A percentile compares a stretch with the other conserved stretches of the same genome.
Conservation (phyloP, 2,888 invertebrate species). For the Polia nebulosa region DNA sequence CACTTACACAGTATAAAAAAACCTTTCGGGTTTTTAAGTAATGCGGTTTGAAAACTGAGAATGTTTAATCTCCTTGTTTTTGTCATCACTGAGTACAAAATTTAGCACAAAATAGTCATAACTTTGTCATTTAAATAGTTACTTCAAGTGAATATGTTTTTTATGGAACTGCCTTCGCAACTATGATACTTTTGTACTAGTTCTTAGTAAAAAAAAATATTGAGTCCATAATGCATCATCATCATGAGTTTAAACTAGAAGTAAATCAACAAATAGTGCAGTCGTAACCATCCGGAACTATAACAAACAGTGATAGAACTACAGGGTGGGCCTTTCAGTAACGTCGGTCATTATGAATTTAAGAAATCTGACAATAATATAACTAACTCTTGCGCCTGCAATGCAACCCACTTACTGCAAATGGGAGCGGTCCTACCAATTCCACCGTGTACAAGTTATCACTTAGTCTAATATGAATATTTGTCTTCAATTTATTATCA, state of each 20-base stretch:
- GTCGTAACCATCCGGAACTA: slow-evolving; percentile 66
- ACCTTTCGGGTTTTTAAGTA: slow-evolving; percentile 46
- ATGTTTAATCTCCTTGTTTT: slow-evolving; percentile 56
- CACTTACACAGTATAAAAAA: slow-evolving; percentile 13
- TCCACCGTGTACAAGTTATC: slow-evolving; percentile 36
- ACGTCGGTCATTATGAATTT: slow-evolving; percentile 84
- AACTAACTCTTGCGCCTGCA: slow-evolving; percentile 78
- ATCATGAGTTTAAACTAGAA: slow-evolving; percentile 48
- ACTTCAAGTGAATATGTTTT: slow-evolving; percentile 46
- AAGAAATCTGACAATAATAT: slow-evolving; percentile 89
- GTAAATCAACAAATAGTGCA: slow-evolving; percentile 61
- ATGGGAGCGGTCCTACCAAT: slow-evolving; percentile 60
- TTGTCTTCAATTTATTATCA: slow-evolving; percentile 31
- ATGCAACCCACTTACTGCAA: slow-evolving; percentile 66
- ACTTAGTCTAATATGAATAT: slow-evolving; percentile 41
- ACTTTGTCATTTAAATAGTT: slow-evolving; percentile 50
- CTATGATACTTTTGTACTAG: slow-evolving; percentile 68
- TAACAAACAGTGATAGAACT: slow-evolving; percentile 77
- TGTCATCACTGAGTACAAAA: slow-evolving; percentile 74
- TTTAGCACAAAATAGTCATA: slow-evolving; percentile 78
- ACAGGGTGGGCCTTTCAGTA: slow-evolving; percentile 84
- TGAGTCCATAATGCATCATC: slow-evolving; percentile 29
- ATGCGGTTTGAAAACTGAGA: slow-evolving; percentile 42
- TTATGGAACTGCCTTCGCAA: slow-evolving; percentile 71
- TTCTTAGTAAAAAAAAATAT: slow-evolving; percentile 61